Base-by-base conservation (phyloP, 64 coral and sea anemone species). In the Catalaphyllia jardinei region DNA sequence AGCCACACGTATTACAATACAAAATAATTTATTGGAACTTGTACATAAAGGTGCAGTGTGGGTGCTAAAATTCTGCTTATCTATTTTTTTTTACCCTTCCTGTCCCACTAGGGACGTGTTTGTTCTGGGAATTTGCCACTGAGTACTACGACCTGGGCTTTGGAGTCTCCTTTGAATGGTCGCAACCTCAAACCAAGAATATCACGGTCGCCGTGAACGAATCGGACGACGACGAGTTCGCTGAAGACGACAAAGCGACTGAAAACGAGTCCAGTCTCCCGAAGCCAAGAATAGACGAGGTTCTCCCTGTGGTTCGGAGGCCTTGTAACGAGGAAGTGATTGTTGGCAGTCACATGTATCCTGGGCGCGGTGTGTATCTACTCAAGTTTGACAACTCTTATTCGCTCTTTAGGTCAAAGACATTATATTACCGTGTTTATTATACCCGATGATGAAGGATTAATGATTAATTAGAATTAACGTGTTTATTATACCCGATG, bases 301-400 rank as follows among this genome's bases (percentile, higher is more conserved):
- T 99, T 57, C 89, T 99, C n/a, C 97, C 97, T 10, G 94, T 95
- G 12, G 86, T 99, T 4, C 82, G 97, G 33, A 89, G 97, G 87
- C 97, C 97, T 24, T 99, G 94, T 76, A 92, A 99, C 73, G 97
- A 99, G 60, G 97, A 99, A 79, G 97, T 99, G 39, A 99, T 99
- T 61, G 88, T 99, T 31, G 97, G 97, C 5, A 99, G 97, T 64
- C 97, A 99, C 52, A 88, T 99, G 90, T 99, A 99, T 74, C 97
- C 97, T 9, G 97, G 97, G 0, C 88, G 92, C 19, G 97, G 97
- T 28, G 97, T 95, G 15, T 99, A 99, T 87, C 87, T 99, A 52
- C 88, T 99, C 55, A 99, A 99, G 67, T 99, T 99, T 87, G 97
- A 99, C 89, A 99, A 99, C 93, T 99, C 97, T 0, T 99, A 95